Base-by-base conservation (phyloP, 2,797 vertebrate species). In the Pempheris klunzingeri region DNA sequence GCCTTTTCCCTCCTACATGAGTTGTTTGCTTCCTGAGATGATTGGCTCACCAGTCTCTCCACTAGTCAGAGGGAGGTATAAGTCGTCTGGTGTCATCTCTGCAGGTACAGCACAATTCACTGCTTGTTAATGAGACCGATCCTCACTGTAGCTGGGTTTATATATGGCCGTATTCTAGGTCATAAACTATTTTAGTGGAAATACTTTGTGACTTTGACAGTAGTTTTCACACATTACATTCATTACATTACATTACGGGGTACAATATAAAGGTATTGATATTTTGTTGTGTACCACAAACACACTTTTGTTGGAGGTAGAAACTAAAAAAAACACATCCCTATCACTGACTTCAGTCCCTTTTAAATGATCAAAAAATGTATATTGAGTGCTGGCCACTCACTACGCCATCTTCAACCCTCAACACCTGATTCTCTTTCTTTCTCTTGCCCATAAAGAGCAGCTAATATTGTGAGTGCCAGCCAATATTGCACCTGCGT, bases 31-130 rank as follows among this genome's bases (percentile, higher is more conserved):
- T 80, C 69, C 77, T 73, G 66, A 70, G 82, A 77, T 91, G 87
- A 93, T 90, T 84, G 88, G 47, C 78, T 82, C 32, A 38, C 69
- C n/a, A 24, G 59, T 88, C 82, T 57, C 53, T 77, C 53, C 39
- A 75, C 53, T 63, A 69, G 63, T 83, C 54, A 59, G 44, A 58
- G 58, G 34, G 57, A 55, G 18, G 43, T 75, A 22, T 41, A 49
- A 64, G 55, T 32, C 38, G 47, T 26, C 68, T 55, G 46, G 43
- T 72, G 76, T 75, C 55, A 70, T 79, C 67, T 66, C 49, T 28
- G 38, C 71, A 67, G 80, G 20, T 72, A 44, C 26, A 20, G 17
- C 17, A 62, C 55, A 74, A 58, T 64, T 65, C 17, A 64, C 32
- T 63, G 17, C 36, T 9, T 70, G 14, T 65, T 62, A 53, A 66